phyloP scores from a whole-genome alignment of 2,888 invertebrate species.

The Drosophila imparisetae region DNA sequence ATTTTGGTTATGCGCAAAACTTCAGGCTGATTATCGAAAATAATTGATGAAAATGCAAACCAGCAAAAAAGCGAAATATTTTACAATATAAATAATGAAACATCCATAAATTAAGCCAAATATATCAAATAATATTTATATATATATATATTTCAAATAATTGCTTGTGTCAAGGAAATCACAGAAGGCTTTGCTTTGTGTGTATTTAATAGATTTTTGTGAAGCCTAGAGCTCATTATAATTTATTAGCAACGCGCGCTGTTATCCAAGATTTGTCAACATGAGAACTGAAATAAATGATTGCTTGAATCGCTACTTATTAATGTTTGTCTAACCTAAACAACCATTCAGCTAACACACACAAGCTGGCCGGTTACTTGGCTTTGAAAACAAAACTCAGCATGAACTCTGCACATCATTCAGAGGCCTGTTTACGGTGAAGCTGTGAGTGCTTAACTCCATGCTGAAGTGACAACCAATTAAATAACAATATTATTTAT shows the following conservation, averaged over 20 bases:
- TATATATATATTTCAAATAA: neutral
- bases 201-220: neutral
- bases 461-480: constrained; percentile 75
- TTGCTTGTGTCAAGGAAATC: neutral
- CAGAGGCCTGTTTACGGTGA: constrained; percentile 15
- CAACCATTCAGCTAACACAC: constrained; percentile 6
- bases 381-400: constrained; percentile 16
- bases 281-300: constrained; percentile 13
- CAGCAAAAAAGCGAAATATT: neutral
- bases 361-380: neutral
- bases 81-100: neutral
- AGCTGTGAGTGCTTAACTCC: constrained; percentile 49
- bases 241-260: constrained; percentile 21
- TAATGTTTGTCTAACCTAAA: constrained; percentile 17
- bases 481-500: constrained; percentile 67
- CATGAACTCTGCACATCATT: constrained; percentile 48
- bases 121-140: neutral
- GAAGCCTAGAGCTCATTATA: neutral
- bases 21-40: constrained; percentile 24
- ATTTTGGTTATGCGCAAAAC: constrained; percentile 23
- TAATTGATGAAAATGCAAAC: constrained; percentile 37
- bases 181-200: neutral
- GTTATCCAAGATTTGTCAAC: constrained; percentile 33
- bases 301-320: constrained; percentile 18
- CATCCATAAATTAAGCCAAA: neutral